Conservation (phyloP, 1,140 invertebrate species). For the Tachypleus tridentatus region DNA sequence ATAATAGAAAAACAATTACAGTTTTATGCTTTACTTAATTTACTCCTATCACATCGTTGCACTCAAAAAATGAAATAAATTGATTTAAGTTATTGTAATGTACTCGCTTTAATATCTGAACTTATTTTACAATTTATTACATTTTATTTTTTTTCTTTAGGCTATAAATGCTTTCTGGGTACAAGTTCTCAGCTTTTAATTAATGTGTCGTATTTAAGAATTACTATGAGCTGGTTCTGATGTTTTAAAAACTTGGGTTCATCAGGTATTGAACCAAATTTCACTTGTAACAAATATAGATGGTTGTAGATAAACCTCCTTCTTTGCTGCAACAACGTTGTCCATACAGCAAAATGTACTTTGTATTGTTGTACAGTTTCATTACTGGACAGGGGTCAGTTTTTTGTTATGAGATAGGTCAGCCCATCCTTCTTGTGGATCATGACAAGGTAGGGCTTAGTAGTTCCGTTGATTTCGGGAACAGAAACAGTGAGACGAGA, state of each 20-base stretch:
- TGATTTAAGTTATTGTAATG: no score
- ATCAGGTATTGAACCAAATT: neutral
- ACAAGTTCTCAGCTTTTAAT: no score
- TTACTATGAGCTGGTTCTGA: neutral
- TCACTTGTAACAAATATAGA: constrained; percentile 6
- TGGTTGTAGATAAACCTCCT: neutral
- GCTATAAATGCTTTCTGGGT: no score
- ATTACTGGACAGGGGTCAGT: constrained; percentile 45
- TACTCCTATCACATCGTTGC: no score
- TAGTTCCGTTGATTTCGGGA: constrained; percentile 3
- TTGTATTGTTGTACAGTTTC: constrained; percentile 38
- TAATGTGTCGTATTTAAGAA: no score
- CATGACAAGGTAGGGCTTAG: constrained; percentile 24
- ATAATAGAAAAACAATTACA: no score
- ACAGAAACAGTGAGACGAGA: constrained; percentile 8
- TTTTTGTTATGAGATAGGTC: constrained; percentile 44
- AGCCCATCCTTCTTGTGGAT: constrained; percentile 35
- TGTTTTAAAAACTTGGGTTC: neutral
- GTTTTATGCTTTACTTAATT: no score
- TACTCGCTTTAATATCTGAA: no score
- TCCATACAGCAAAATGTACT: constrained; percentile 26
- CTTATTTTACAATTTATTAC: no score
- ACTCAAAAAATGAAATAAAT: no score
- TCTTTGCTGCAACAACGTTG: constrained; percentile 5
- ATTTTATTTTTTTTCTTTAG: no score